Conservation (phyloP, 2,797 vertebrate species). For the Cyprinodon diabolis region DNA sequence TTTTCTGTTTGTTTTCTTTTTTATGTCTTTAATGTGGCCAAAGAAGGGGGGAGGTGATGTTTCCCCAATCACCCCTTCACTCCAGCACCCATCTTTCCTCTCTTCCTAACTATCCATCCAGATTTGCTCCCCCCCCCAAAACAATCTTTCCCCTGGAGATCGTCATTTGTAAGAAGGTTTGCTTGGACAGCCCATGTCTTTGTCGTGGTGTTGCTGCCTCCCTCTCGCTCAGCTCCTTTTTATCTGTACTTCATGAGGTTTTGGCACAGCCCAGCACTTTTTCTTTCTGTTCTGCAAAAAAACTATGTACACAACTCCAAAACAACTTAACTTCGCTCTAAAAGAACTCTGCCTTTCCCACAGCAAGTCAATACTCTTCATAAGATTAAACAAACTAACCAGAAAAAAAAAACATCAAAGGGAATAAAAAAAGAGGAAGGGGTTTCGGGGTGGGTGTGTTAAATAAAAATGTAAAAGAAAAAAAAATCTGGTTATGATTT, state of each 20-base stretch:
- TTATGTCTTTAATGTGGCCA: slow-evolving; percentile 87
- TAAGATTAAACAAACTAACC: slow-evolving; percentile 80
- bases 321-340: slow-evolving; percentile 78
- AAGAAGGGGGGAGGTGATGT: slow-evolving; percentile 70
- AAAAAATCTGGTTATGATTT: slow-evolving; percentile 82
- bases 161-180: slow-evolving; percentile 81
- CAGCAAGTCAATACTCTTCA: slow-evolving; percentile 80
- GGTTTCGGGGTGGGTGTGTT: neutral
- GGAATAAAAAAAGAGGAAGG: slow-evolving; percentile 52
- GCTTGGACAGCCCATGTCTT: slow-evolving; percentile 81
- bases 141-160: slow-evolving; percentile 67
- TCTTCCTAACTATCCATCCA: slow-evolving; percentile 67
- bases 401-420: slow-evolving; percentile 69
- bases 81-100: slow-evolving; percentile 66
- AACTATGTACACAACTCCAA: slow-evolving; percentile 66
- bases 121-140: slow-evolving; percentile 55
- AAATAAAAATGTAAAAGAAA: slow-evolving; percentile 8
- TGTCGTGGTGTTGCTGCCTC: slow-evolving; percentile 79
- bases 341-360: slow-evolving; percentile 80
- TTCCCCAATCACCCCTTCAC: slow-evolving; percentile 74
- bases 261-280: slow-evolving; percentile 78
- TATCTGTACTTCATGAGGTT: slow-evolving; percentile 81
- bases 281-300: slow-evolving; percentile 58
- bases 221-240: slow-evolving; percentile 73
- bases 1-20: slow-evolving; percentile 90